phyloP scores from a whole-genome alignment of 2,113 vertebrate genomes.

The Ardeotis arabs region DNA sequence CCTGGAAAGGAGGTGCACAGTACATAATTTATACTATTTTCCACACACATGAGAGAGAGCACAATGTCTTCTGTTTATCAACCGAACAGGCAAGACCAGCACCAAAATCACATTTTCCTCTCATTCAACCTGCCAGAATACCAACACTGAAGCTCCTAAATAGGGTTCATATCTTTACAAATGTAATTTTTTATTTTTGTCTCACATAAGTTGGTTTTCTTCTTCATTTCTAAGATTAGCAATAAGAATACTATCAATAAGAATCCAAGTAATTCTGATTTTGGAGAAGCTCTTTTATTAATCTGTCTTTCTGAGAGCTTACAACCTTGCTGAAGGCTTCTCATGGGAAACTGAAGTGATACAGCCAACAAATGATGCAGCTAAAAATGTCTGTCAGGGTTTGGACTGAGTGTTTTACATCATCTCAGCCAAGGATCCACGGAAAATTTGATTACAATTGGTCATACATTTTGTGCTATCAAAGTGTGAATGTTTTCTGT shows the following conservation, averaged over 20 bases:
- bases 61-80: neutral
- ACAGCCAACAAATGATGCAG: neutral
- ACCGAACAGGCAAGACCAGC: neutral
- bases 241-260: neutral
- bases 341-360: neutral
- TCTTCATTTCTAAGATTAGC: neutral
- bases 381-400: neutral
- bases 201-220: neutral
- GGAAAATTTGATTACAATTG: neutral
- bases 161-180: neutral
- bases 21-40: neutral
- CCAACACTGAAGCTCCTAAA: accelerated
- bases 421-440: neutral
- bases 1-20: neutral
- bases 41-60: neutral
- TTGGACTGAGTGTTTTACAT: neutral
- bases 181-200: neutral
- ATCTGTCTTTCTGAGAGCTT: neutral
- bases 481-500: neutral
- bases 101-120: neutral
- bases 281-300: neutral
- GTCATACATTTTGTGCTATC: neutral
- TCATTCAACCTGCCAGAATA: neutral
- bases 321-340: accelerated
- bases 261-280: neutral